Evolutionary conservation across 2,113 vertebrate genomes (phyloP).

Genomic region (Siphamia tubifer): DNA sequence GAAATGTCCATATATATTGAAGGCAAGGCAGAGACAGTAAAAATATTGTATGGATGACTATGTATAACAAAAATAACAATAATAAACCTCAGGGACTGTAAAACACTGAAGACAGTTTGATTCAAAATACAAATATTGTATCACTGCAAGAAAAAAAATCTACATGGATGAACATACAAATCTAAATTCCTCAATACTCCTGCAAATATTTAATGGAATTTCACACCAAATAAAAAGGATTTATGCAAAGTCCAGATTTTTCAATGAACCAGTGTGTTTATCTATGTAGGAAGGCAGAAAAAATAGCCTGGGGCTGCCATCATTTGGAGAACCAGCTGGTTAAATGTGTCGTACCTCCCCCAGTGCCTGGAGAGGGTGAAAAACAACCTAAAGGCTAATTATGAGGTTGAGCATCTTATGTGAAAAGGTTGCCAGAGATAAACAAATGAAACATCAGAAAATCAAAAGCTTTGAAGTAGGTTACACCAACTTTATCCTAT

Average conservation of each 20-base stretch:
- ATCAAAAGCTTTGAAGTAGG: neutral
- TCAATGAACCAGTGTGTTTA: constrained; percentile 7
- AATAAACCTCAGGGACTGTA: no score
- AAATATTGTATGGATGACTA: no score
- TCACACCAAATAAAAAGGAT: neutral
- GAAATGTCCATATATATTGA: neutral
- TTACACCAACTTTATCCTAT: neutral
- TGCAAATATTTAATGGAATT: constrained; percentile 25
- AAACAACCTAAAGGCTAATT: constrained; percentile 18
- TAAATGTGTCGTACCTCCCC: constrained; percentile 43
- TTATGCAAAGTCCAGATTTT: neutral
- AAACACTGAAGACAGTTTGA: no score
- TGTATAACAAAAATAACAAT: neutral
- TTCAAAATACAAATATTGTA: neutral
- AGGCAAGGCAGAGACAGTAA: no score
- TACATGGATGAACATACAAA: no score
- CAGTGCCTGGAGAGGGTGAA: constrained; percentile 4
- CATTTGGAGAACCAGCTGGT: constrained; percentile 29
- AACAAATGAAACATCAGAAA: neutral
- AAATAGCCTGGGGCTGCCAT: constrained; percentile 28
- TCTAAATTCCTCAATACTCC: no score
- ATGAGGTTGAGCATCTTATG: constrained; percentile 5
- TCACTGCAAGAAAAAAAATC: no score
- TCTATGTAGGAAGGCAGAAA: constrained; percentile 32
- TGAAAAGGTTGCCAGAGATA: neutral